Evolutionary conservation across 2,797 vertebrate genomes (phyloP).

Genomic region (Anguilla pacifica): DNA sequence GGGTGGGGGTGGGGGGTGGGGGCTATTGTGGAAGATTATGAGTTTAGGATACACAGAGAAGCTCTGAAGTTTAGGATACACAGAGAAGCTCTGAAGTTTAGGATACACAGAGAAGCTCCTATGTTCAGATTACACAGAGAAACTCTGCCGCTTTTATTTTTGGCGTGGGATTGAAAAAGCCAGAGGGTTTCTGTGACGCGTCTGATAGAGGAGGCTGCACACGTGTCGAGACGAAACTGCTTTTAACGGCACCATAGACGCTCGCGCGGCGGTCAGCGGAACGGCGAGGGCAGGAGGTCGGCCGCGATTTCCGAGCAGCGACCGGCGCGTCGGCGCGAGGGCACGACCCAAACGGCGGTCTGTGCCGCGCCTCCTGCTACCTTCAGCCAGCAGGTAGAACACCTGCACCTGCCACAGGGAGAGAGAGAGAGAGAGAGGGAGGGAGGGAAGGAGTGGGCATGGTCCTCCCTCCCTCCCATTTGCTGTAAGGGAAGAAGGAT

Average conservation of each 20-base stretch:
- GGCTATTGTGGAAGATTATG: conserved; percentile 52
- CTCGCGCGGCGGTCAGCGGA: neutral
- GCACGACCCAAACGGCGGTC: neutral
- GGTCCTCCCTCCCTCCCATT: neutral
- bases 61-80: too few relatives aligned
- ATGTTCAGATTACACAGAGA: too few relatives aligned
- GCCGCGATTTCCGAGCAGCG: neutral
- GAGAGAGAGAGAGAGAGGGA: neutral
- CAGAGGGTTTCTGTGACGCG: neutral
- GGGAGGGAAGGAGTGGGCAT: neutral
- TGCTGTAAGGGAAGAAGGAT: neutral
- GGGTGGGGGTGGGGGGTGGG: conserved; percentile 38
- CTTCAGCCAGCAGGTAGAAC: neutral
- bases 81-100: neutral
- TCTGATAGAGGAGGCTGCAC: neutral
- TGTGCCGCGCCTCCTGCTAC: neutral
- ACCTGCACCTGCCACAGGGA: neutral
- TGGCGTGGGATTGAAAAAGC: neutral
- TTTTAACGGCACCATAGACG: neutral
- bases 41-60: neutral
- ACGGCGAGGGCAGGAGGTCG: neutral
- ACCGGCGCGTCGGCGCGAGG: neutral
- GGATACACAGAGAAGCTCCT: too few relatives aligned
- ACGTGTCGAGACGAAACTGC: neutral
- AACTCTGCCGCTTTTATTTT: too few relatives aligned